phyloP scores from a whole-genome alignment of 2,797 vertebrate genomes.

The Dermochelys coriacea region DNA sequence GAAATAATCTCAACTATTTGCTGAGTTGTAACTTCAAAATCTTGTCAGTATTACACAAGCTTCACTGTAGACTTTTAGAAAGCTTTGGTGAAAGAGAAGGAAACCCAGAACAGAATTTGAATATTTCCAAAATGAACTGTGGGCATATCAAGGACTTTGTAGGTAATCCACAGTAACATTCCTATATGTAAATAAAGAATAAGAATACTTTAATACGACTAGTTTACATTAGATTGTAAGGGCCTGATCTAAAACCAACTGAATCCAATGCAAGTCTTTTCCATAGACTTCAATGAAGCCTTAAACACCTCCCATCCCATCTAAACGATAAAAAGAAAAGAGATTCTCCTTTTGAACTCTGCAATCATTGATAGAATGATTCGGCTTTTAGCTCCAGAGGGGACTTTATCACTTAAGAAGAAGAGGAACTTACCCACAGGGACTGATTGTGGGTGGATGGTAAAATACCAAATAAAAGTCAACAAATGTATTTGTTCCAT shows the following conservation, averaged over 20 bases:
- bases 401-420: neutral
- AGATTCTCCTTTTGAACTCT: conserved; percentile 17
- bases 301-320: neutral
- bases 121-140: neutral
- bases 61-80: neutral
- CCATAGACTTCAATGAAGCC: neutral
- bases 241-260: neutral
- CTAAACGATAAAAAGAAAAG: neutral
- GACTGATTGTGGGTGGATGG: neutral
- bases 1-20: conserved; percentile 55
- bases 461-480: neutral
- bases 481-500: neutral
- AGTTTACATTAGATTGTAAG: neutral
- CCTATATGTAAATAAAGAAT: neutral
- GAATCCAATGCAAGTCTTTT: neutral
- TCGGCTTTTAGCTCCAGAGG: neutral
- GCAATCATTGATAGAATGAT: neutral
- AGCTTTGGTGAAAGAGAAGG: neutral
- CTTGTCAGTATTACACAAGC: neutral
- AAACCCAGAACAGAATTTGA: neutral
- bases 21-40: neutral
- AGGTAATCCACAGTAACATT: neutral
- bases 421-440: conserved; percentile 6
- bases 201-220: neutral
- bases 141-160: neutral